Percentiles rank a stretch among this genome's conserved stretches.
These are phyloP conservation scores for Diaphora mendica DNA, from an alignment of 2,888 invertebrate species.

Conservation along the genomic window DNA sequence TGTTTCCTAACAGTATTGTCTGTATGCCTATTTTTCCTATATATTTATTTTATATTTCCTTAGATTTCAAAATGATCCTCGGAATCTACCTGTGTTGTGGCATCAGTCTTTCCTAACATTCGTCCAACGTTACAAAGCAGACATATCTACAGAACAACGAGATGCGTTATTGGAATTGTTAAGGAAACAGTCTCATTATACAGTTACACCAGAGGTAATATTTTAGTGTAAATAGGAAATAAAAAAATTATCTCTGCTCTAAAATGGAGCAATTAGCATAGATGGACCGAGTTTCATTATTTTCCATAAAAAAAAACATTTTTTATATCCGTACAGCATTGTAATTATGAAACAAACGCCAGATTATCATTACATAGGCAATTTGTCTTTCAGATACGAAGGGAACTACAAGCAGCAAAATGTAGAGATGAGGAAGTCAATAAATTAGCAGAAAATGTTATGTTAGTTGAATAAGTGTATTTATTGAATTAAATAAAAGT, in stretches of 20 bases:
- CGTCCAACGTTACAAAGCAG: slow-evolving; percentile 97
- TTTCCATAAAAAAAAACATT: not conserved
- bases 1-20: not conserved
- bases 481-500: slow-evolving; percentile 18
- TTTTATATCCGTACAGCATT: not conserved
- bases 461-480: slow-evolving; percentile 72
- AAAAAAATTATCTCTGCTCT: not conserved
- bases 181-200: slow-evolving; percentile 89
- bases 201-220: slow-evolving; percentile 89
- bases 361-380: not conserved
- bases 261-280: not conserved
- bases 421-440: slow-evolving; percentile 91
- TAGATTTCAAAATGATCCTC: slow-evolving; percentile 93
- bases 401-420: slow-evolving; percentile 94
- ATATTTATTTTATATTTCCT: not conserved
- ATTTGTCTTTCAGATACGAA: slow-evolving; percentile 88
- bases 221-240: not conserved
- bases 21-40: not conserved
- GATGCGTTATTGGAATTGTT: slow-evolving; percentile 94
- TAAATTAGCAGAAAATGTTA: slow-evolving; percentile 62
- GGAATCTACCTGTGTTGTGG: slow-evolving; percentile 98
- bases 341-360: not conserved
- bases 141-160: slow-evolving; percentile 96
- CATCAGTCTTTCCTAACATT: slow-evolving; percentile 98
- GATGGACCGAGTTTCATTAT: not conserved